Conservation (phyloP, 2,888 invertebrate species). For the Eilema depressum region DNA sequence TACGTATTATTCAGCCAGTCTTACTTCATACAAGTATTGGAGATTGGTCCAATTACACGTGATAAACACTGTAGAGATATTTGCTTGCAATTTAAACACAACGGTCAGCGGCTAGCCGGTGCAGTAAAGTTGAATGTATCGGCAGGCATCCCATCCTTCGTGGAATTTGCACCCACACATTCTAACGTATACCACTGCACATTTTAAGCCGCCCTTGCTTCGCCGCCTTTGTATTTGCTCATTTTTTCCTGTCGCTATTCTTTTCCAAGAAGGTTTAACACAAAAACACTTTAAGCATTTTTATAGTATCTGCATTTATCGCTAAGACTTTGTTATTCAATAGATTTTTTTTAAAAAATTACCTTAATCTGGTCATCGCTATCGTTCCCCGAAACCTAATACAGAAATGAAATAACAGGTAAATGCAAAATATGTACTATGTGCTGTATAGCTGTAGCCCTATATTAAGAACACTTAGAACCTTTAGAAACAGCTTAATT, state of each 20-base stretch:
- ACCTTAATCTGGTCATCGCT: neutral
- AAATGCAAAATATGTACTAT: neutral
- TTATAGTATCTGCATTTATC: neutral
- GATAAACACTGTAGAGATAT: constrained; percentile 15
- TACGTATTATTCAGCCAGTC: constrained; percentile 24
- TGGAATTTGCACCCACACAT: constrained; percentile 82
- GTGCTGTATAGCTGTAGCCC: neutral
- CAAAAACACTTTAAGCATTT: neutral
- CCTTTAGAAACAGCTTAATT: no score
- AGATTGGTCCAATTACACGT: constrained; percentile 12
- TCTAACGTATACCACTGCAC: constrained; percentile 59
- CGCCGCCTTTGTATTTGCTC: constrained; percentile 55
- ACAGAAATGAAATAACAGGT: neutral
- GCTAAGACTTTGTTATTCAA: neutral
- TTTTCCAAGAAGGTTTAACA: constrained; percentile 57
- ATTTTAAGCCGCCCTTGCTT: constrained; percentile 55
- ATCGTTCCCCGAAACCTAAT: neutral
- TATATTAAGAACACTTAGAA: neutral
- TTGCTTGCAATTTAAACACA: constrained; percentile 64
- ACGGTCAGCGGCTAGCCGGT: constrained; percentile 66
- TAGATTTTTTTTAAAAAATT: no score
- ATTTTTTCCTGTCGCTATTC: constrained; percentile 57
- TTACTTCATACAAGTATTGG: constrained; percentile 16
- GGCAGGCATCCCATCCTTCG: constrained; percentile 78
- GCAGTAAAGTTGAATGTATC: constrained; percentile 72